Base-by-base conservation (phyloP, 2,797 vertebrate species). In the Chelon auratus region DNA sequence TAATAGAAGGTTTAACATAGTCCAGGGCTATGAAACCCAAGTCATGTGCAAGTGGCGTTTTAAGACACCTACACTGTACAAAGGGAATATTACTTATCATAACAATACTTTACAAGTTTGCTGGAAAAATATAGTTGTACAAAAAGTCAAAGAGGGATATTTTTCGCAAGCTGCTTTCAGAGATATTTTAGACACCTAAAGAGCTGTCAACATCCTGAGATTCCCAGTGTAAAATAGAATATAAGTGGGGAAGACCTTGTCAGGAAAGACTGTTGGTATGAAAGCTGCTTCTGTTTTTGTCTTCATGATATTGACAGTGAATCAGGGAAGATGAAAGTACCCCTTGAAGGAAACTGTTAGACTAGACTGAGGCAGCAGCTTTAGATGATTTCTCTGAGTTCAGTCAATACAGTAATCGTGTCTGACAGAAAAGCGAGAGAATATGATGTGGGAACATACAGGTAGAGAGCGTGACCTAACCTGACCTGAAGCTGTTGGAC, bases 1-100 rank as follows among this genome's bases (percentile, higher is more conserved):
- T 74, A 51, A 72, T 13, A 14, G 33, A 30, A 58, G 65, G 22
- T 75, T 77, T 64, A 54, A 5, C 17, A 47, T 59, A 15, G 22
- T 53, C 1, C 3, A 12, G 42, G 56, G 43, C 52, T 61, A 13
- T 36, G 12, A 56, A 66, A 72, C 10, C 24, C 2, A 5, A 52
- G 20, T 52, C 50, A 24, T 52, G 20, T 36, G 11, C 7, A 15
- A 12, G 5, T 30, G n/a, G 36, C 18, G 20, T 59, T 68, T 15
- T 3, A 30, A 14, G 9, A 43, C 14, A 17, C 17, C 3, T 45
- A 45, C 15, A 8, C 8, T 17, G 3, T 33, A 33, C 30, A 33
- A 33, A 33, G 30, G 5, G 30, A 33, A 33, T 33, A 8, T 33
- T 33, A 8, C 30, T 33, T 33, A 33, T 33, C 2, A 33, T 33